phyloP scores from a whole-genome alignment of 2,797 vertebrate species.

The Syngnathus rostellatus region DNA sequence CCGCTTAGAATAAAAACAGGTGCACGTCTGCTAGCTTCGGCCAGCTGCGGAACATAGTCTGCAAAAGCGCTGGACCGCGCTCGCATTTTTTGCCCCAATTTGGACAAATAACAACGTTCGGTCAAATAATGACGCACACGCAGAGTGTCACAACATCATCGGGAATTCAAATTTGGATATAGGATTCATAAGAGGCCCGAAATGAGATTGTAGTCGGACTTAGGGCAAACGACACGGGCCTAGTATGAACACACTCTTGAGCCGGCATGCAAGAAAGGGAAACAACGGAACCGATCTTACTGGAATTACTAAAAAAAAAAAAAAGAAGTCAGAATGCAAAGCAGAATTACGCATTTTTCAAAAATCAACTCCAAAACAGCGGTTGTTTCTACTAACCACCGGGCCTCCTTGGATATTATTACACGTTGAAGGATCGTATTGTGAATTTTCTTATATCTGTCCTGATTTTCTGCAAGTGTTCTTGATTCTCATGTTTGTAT shows the following conservation, averaged over 20 bases:
- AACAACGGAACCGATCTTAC: background rate
- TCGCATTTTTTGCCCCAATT: background rate
- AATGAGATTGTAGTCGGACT: background rate
- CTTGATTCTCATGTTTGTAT: background rate
- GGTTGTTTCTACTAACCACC: background rate
- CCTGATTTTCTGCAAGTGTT: background rate
- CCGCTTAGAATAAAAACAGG: constrained; percentile 62
- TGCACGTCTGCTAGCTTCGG: constrained; percentile 50
- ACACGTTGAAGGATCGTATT: background rate
- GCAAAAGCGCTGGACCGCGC: background rate
- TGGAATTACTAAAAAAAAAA: background rate
- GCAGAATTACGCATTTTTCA: background rate
- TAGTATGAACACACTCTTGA: background rate
- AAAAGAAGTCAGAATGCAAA: background rate
- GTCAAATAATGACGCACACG: background rate
- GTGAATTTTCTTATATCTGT: background rate
- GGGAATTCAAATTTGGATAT: background rate
- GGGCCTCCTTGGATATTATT: background rate
- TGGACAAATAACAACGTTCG: background rate
- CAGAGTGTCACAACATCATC: background rate
- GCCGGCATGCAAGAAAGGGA: background rate
- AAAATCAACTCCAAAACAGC: background rate
- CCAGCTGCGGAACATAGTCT: background rate
- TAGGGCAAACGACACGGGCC: background rate
- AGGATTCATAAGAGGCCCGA: background rate